Evolutionary conservation across 2,113 vertebrate species (phyloP).

Genomic region (Leucopternis melanops): DNA sequence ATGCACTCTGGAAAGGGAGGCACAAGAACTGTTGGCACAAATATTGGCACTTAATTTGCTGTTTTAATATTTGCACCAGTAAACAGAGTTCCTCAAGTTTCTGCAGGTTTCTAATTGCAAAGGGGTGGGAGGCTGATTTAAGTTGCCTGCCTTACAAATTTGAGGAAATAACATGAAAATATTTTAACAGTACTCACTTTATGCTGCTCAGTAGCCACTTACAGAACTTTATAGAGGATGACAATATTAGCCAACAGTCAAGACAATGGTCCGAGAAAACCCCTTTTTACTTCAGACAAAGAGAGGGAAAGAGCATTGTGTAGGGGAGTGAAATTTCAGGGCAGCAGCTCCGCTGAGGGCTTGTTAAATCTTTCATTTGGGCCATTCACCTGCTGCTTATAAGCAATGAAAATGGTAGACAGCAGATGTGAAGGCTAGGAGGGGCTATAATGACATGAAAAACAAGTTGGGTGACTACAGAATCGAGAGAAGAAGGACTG

Average conservation of each 20-base stretch:
- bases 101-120: not conserved
- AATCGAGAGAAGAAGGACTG: not conserved
- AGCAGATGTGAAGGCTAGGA: constrained; percentile 65
- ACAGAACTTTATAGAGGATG: not conserved
- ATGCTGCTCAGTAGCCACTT: not conserved
- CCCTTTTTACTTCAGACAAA: constrained; percentile 30
- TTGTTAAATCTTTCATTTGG: constrained; percentile 71
- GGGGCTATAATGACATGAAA: constrained; percentile 62
- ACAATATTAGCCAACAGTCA: constrained; percentile 9
- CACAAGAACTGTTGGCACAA: not conserved
- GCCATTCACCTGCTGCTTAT: constrained; percentile 63
- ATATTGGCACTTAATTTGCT: not conserved
- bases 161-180: constrained; percentile 15
- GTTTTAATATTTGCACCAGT: not conserved
- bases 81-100: not conserved
- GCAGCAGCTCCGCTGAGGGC: constrained; percentile 36
- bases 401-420: constrained; percentile 65
- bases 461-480: constrained; percentile 41
- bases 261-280: not conserved
- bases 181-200: not conserved
- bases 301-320: constrained; percentile 14
- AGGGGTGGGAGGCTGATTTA: not conserved
- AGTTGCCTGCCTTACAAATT: not conserved
- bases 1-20: not conserved
- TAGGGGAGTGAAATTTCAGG: constrained; percentile 41